Base-by-base conservation (phyloP, 23 tunicate species). In the Halocynthia roretzi region DNA sequence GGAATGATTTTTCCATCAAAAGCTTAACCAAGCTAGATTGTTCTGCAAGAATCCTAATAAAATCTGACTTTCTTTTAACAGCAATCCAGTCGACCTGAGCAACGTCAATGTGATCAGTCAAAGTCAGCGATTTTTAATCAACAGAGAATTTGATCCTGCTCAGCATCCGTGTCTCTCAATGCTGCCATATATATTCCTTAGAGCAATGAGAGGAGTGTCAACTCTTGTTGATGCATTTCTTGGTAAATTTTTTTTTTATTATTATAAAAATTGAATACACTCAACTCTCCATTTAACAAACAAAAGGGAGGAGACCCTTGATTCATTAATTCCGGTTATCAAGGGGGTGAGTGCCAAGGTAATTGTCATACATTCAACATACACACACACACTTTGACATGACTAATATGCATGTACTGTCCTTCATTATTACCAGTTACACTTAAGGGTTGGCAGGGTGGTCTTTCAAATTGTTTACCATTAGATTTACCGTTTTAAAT, bases 131-230 rank as follows among this genome's bases (percentile, higher is more conserved):
- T 85, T 85, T 67, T 68, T 65, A 62, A 81, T 85, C 52, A 86
- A 90, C 71, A 54, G 40, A 11, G 17, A 76, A n/a, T 62, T 68
- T 8, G 93, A 86, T 48, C 80, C 85, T 21, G 62, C 82, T 20
- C 85, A 80, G 15, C 86, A 89, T 77, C 83, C 89, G 10, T 84
- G 86, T 40, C 71, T 86, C 17, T 72, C 82, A n/a, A 70, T 83
- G 86, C 86, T 93, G 69, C 94, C 98, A 1, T 66, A 76, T 20
- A 87, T 87, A 17, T 93, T 93, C 55, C 80, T 93, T 17, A 83
- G 84, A 71, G 93, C 89, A 5, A 87, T 93, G 86, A 83, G 90
- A 58, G 98, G 98, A 51, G 71, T 93, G 5, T 87, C 93, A 7
- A 67, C 85, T 12, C 70, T 85, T 6, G 89, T 80, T 22, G 98